Conservation (phyloP, 2,113 vertebrate species). For the Tenrec ecaudatus region DNA sequence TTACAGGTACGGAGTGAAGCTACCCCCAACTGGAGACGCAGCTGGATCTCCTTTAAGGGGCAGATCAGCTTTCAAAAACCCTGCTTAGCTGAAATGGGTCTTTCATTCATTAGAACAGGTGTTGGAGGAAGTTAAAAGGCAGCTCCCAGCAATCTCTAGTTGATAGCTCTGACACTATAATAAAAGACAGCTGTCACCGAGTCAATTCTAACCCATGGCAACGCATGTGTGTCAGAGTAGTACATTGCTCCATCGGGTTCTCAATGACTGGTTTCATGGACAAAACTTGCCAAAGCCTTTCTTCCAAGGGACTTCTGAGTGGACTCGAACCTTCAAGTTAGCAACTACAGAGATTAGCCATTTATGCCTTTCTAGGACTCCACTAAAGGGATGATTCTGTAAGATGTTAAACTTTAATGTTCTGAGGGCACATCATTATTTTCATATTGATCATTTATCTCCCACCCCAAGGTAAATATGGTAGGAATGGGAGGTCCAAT, state of each 20-base stretch:
- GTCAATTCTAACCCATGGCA: background rate
- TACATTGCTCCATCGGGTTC: background rate
- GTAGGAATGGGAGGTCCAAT: background rate
- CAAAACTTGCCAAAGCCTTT: background rate
- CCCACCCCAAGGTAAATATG: background rate
- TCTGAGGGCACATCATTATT: background rate
- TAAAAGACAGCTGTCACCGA: background rate
- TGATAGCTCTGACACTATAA: background rate
- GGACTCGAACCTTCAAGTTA: background rate
- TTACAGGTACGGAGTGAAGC: background rate
- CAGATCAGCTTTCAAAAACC: background rate
- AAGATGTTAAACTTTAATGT: background rate
- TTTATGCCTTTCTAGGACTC: background rate
- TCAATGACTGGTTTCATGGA: background rate
- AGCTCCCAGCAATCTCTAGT: background rate
- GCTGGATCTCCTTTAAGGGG: background rate
- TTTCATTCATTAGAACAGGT: background rate
- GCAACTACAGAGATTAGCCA: background rate
- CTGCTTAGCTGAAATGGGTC: background rate
- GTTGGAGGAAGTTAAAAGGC: background rate
- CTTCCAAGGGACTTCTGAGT: background rate
- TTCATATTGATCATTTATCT: conserved; percentile 17
- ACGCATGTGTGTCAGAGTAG: background rate
- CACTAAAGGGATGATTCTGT: background rate
- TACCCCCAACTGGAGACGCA: background rate